Evolutionary conservation across 2,888 invertebrate species (phyloP).

Genomic region (Neoitamus cyanurus): DNA sequence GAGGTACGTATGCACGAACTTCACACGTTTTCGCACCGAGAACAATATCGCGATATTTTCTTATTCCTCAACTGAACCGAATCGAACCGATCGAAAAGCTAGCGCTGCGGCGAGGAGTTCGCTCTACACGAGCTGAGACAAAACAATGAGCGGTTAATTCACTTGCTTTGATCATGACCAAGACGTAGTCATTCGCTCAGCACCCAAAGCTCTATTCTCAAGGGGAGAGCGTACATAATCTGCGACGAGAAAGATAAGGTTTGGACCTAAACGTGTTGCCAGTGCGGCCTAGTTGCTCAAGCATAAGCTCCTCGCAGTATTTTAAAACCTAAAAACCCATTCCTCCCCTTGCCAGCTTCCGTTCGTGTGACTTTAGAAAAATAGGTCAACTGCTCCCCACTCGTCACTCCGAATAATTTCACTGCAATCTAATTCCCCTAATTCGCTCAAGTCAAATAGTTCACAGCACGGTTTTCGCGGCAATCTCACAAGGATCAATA

Average conservation of each 20-base stretch:
- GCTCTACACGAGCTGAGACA: background rate
- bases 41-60: background rate
- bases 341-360: background rate
- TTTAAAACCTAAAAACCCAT: background rate
- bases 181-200: background rate
- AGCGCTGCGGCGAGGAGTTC: background rate
- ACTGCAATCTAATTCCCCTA: background rate
- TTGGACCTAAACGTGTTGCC: background rate
- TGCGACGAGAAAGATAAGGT: background rate
- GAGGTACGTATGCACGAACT: background rate
- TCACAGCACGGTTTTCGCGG: background rate
- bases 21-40: background rate
- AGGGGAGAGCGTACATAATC: background rate
- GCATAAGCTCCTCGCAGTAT: background rate
- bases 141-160: constrained; percentile 5
- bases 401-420: background rate
- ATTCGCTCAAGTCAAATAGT: background rate
- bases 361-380: background rate
- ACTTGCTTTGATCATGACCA: background rate
- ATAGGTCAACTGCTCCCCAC: background rate
- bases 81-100: background rate
- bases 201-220: background rate
- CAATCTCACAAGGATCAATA: constrained; percentile 5
- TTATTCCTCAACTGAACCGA: background rate
- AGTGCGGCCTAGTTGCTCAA: background rate